phyloP scores from a whole-genome alignment of 1,140 invertebrate species.

The Oscheius sp. region DNA sequence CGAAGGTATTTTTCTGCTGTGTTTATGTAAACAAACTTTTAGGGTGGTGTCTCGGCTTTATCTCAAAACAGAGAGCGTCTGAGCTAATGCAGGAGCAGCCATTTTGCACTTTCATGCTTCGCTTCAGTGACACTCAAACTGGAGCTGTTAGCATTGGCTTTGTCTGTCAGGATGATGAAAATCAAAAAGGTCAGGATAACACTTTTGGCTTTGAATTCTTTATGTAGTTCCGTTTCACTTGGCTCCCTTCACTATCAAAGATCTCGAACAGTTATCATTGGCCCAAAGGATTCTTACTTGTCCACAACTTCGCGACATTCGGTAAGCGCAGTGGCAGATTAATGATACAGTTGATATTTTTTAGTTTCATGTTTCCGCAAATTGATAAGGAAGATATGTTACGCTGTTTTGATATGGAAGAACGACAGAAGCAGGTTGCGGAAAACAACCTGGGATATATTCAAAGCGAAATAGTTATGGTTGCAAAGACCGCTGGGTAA shows the following conservation, averaged over 20 bases:
- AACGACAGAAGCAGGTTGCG: conserved; percentile 50
- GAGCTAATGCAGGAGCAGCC: conserved; percentile 46
- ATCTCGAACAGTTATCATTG: conserved; percentile 58
- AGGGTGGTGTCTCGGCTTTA: conserved; percentile 60
- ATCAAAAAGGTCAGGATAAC: conserved; percentile 41
- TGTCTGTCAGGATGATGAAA: conserved; percentile 60
- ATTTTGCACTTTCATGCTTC: conserved; percentile 49
- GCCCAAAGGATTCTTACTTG: conserved; percentile 57
- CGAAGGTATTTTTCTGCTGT: conserved; percentile 44
- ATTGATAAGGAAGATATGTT: conserved; percentile 61
- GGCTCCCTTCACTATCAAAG: conserved; percentile 60
- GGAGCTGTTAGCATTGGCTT: conserved; percentile 60
- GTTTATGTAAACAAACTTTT: conserved; percentile 18
- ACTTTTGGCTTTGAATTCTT: conserved; percentile 15
- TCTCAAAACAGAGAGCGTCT: conserved; percentile 58
- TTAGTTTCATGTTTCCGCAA: conserved; percentile 51
- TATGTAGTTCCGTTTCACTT: conserved; percentile 59
- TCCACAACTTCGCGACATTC: conserved; percentile 58
- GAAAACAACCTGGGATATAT: conserved; percentile 54
- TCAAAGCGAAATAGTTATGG: conserved; percentile 61
- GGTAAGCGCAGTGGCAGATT: conserved; percentile 23
- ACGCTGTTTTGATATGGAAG: conserved; percentile 53
- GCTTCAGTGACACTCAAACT: conserved; percentile 61
- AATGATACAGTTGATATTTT: background rate
- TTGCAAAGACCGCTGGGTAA: conserved; percentile 54